Conservation (phyloP, 2,888 invertebrate genomes). For the Platerodrilus igneus region DNA sequence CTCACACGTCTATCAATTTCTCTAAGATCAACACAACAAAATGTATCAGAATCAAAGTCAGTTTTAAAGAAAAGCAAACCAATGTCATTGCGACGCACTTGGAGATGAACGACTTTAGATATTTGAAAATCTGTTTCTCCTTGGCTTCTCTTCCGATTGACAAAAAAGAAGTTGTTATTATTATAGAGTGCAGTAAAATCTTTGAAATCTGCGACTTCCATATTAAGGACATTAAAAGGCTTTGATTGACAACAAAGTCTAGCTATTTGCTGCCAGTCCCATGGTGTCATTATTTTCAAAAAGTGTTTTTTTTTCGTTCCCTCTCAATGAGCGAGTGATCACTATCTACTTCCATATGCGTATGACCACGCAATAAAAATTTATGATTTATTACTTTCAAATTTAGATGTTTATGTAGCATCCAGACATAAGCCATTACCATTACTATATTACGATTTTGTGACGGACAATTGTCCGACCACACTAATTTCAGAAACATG, state of each 20-base stretch:
- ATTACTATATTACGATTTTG: conserved; percentile 12
- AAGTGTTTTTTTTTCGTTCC: conserved; percentile 12
- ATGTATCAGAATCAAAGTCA: too few species aligned
- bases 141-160: too few species aligned
- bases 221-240: conserved; percentile 9
- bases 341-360: conserved; percentile 25
- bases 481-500: conserved; percentile 5
- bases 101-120: too few species aligned
- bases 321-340: conserved; percentile 20
- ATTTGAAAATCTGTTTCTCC: too few species aligned
- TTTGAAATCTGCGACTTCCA: too few species aligned
- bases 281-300: conserved; percentile 26
- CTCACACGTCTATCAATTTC: too few species aligned
- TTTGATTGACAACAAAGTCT: conserved; percentile 7
- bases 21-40: too few species aligned
- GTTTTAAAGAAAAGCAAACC: too few species aligned
- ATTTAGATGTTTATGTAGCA: conserved; percentile 6
- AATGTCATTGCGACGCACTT: too few species aligned
- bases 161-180: too few species aligned
- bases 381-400: conserved; percentile 26
- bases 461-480: conserved; percentile 17
- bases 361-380: conserved; percentile 29
- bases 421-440: conserved; percentile 15
- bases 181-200: too few species aligned
- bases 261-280: conserved; percentile 30